These are phyloP conservation scores for Trogon melanurus DNA, from an alignment of 2,113 vertebrate species.

Conservation along the genomic window DNA sequence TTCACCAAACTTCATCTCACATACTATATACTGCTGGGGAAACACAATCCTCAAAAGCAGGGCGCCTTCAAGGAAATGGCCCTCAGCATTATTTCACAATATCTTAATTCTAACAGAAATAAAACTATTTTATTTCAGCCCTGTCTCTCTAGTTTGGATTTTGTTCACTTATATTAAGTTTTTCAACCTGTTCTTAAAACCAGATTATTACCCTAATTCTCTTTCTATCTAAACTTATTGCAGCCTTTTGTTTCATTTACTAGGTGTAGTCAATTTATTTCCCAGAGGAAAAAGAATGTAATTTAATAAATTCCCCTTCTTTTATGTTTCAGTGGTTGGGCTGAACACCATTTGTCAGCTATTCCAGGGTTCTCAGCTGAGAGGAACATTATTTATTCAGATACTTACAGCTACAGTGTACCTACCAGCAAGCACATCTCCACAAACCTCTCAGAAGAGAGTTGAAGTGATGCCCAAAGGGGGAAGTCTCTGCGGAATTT, in stretches of 20 bases:
- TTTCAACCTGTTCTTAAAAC: background rate
- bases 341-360: background rate
- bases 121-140: background rate
- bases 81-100: background rate
- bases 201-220: background rate
- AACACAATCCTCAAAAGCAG: background rate
- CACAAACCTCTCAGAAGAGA: background rate
- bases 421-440: background rate
- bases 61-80: background rate
- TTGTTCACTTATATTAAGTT: background rate
- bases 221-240: background rate
- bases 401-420: background rate
- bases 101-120: background rate
- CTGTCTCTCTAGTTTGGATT: background rate
- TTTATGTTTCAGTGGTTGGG: background rate
- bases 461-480: background rate
- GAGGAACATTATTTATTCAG: background rate
- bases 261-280: background rate
- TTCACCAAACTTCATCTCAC: background rate
- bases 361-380: background rate
- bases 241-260: background rate
- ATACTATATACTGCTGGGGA: background rate
- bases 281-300: background rate
- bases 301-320: background rate
- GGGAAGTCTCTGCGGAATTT: background rate